Conservation (phyloP, 2,113 vertebrate genomes). For the Oxyruncus cristatus region DNA sequence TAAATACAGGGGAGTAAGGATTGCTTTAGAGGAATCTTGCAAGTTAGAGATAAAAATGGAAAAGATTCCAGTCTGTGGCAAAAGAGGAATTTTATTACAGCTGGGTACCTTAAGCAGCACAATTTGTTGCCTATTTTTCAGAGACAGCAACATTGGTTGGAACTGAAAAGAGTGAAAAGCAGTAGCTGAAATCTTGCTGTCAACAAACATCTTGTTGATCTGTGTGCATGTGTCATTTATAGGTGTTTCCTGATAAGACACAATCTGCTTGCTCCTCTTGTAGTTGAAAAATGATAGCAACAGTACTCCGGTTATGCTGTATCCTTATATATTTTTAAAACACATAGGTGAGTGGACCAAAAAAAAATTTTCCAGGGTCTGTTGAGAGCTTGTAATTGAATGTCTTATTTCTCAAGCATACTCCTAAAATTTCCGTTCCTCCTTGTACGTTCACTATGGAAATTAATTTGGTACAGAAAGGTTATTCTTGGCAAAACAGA, state of each 20-base stretch:
- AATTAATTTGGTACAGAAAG: slow-evolving; percentile 36
- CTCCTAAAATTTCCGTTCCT: slow-evolving; percentile 45
- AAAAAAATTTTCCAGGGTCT: not conserved
- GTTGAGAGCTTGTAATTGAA: not conserved
- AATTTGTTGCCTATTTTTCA: not conserved
- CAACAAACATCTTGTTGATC: not conserved
- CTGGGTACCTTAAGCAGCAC: not conserved
- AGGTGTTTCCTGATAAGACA: not conserved
- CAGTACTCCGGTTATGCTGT: not conserved
- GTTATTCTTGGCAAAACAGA: slow-evolving; percentile 63
- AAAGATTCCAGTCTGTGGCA: not conserved
- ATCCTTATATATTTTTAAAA: not conserved
- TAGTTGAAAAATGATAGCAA: not conserved
- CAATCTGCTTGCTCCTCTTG: not conserved
- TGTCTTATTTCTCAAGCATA: not conserved
- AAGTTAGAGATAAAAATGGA: not conserved
- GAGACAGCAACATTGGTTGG: not conserved
- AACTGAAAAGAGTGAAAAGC: not conserved
- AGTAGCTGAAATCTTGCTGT: not conserved
- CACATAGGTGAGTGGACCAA: not conserved
- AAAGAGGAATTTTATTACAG: not conserved
- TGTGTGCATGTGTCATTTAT: not conserved
- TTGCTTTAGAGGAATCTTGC: not conserved
- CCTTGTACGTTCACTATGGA: slow-evolving; percentile 6
- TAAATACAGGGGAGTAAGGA: not conserved